Percentiles rank a stretch among this genome's conserved stretches.
phyloP scores from a whole-genome alignment of 2,888 invertebrate genomes.

The Celastrina argiolus region DNA sequence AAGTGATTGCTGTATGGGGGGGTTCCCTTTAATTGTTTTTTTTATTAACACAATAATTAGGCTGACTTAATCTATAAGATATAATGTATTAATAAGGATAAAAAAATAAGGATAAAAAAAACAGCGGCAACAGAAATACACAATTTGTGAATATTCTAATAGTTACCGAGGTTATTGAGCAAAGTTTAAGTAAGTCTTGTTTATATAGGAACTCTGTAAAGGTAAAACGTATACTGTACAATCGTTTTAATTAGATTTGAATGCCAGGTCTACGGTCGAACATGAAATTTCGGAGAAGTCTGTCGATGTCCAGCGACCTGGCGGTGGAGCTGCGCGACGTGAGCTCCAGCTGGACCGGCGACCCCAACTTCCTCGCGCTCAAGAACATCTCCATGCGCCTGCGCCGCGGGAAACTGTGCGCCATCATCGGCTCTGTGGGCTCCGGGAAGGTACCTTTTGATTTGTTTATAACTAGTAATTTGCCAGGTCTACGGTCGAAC shows the following conservation, averaged over 20 bases:
- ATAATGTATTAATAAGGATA: too few relatives aligned
- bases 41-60: too few relatives aligned
- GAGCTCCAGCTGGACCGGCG: slow-evolving; percentile 72
- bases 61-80: too few relatives aligned
- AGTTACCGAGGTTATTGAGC: too few relatives aligned
- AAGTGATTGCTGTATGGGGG: too few relatives aligned
- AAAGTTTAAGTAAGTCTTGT: too few relatives aligned
- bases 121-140: too few relatives aligned
- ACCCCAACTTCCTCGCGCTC: slow-evolving; percentile 72
- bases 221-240: background rate
- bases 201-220: too few relatives aligned
- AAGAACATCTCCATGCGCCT: slow-evolving; percentile 73
- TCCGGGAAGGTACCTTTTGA: slow-evolving; percentile 81
- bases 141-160: too few relatives aligned
- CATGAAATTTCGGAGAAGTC: slow-evolving; percentile 44
- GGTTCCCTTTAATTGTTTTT: too few relatives aligned
- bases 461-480: background rate
- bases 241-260: background rate
- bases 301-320: slow-evolving; percentile 52
- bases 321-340: slow-evolving; percentile 58
- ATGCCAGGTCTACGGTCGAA: slow-evolving; percentile 31
- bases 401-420: slow-evolving; percentile 78
- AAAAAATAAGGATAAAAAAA: too few relatives aligned
- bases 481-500: slow-evolving; percentile 32
- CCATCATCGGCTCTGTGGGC: slow-evolving; percentile 86